Evolutionary conservation across 2,797 vertebrate genomes (phyloP).

Genomic region (Diglossa cyanea): DNA sequence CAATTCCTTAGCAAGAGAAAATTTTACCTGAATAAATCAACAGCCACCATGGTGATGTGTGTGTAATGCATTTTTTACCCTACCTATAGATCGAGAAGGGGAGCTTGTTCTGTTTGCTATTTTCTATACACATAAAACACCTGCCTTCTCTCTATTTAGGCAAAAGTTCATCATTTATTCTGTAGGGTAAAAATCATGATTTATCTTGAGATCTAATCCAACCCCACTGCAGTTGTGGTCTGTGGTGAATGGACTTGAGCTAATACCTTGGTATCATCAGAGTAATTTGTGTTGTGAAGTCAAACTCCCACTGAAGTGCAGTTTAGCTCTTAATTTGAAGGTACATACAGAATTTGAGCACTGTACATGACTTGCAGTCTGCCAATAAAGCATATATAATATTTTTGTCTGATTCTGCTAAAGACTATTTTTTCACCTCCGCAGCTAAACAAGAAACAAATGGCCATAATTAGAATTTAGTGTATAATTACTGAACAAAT

Average conservation of each 20-base stretch:
- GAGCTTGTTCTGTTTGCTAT: neutral
- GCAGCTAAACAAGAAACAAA: neutral
- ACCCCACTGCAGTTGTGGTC: neutral
- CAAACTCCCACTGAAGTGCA: neutral
- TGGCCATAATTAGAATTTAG: neutral
- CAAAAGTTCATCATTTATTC: neutral
- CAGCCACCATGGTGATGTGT: neutral
- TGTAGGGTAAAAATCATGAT: neutral
- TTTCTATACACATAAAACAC: neutral
- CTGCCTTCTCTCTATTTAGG: neutral
- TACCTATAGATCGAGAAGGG: no score
- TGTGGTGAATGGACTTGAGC: neutral
- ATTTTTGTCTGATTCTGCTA: neutral
- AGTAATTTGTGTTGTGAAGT: neutral
- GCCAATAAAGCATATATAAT: neutral
- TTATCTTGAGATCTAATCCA: neutral
- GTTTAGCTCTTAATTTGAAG: neutral
- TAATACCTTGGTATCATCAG: neutral
- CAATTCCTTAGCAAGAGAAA: neutral
- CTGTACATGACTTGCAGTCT: neutral
- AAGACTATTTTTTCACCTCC: neutral
- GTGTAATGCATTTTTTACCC: neutral
- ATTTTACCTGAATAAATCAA: neutral
- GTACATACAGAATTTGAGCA: neutral
- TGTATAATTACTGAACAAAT: neutral